phyloP scores from a whole-genome alignment of 1,140 invertebrate species.

The Drosophila seguyi region DNA sequence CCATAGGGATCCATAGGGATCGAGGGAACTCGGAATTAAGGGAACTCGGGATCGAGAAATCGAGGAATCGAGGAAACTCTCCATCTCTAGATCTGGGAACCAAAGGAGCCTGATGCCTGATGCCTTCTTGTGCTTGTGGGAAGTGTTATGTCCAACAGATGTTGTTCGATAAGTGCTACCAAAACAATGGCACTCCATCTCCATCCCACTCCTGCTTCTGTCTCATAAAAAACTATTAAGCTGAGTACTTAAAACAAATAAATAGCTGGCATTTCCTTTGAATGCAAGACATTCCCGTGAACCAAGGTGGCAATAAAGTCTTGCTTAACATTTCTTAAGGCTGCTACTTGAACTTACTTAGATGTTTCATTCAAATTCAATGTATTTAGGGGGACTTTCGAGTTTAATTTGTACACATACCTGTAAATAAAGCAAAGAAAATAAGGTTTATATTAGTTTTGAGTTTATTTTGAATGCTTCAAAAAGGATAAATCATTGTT shows the following conservation, averaged over 20 bases:
- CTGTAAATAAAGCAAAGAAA: constrained; percentile 21
- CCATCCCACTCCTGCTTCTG: not conserved
- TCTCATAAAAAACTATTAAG: constrained; percentile 35
- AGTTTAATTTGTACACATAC: constrained; percentile 18
- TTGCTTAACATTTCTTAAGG: not conserved
- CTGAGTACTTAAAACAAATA: constrained; percentile 7
- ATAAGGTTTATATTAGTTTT: not conserved
- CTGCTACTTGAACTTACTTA: constrained; percentile 1
- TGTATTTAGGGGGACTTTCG: not conserved
- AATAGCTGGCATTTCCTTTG: not conserved
- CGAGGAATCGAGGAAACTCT: no score
- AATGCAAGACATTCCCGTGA: not conserved
- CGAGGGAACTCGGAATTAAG: not conserved
- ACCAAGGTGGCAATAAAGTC: not conserved
- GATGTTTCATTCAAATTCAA: not conserved
- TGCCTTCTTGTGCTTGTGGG: not conserved
- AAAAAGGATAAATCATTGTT: not conserved
- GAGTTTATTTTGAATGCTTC: not conserved
- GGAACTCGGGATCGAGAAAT: not conserved
- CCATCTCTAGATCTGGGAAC: constrained; percentile 21
- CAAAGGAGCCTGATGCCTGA: not conserved
- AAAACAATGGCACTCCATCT: constrained; percentile 5
- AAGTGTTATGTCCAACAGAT: constrained; percentile 56
- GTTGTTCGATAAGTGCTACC: constrained; percentile 39
- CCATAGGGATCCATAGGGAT: not conserved